Base-by-base conservation (phyloP, 2,113 vertebrate species). In the Okapia johnstoni region DNA sequence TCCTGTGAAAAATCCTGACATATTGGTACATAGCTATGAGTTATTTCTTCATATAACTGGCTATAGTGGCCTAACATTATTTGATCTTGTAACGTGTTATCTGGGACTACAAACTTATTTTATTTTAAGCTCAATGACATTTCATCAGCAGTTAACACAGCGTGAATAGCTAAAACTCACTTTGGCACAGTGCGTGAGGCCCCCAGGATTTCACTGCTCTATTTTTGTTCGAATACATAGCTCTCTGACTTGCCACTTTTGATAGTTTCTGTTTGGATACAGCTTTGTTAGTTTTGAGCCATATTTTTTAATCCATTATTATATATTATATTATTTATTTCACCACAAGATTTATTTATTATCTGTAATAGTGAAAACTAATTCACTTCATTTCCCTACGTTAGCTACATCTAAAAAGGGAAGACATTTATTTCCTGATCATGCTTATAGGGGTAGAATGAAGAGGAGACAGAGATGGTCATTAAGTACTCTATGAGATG, bases 101-200 rank as follows among this genome's bases (percentile, higher is more conserved):
- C 92, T 89, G 93, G 77, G 84, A 90, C 96, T 94, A 84, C 80
- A 90, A 87, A 97, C 93, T 95, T 97, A 94, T 84, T 97, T 98
- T 96, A 96, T 95, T 95, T 97, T 96, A 96, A 94, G 87, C 54
- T 93, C 93, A 97, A 83, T 97, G 97, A 93, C 98, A 96, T 98
- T 98, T 98, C 93, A 96, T 96, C 98, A 98, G 96, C 97, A 98
- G 97, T 98, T 98, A 98, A 94, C 97, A 98, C 88, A 98, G 97
- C 97, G 58, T 14, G 91, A 93, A 97, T 96, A 93, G 92, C 87
- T 96, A 87, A 97, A 98, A 98, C 85, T 97, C 98, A 97, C 97
- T 95, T 40, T 61, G 52, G 97, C 0, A 0, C 66, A 96, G 96
- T 40, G 92, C 52, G 76, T 7, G 14, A 93, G 52, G 84, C 73